Evolutionary conservation across 2,888 invertebrate genomes (phyloP).

Genomic region (Leucoma salicis): DNA sequence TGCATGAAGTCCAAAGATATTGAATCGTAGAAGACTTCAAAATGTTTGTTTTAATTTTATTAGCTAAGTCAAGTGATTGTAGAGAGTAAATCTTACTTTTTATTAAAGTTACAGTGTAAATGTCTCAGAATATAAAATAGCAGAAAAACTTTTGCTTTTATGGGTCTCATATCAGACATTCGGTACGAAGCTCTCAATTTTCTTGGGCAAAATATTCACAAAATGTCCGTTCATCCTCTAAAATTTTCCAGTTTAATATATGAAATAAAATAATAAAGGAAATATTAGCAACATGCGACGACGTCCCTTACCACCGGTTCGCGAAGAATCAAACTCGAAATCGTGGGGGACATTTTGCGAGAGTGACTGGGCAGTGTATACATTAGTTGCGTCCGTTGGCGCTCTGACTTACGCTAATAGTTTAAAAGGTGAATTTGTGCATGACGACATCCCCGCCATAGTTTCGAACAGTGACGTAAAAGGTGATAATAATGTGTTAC

Average conservation of each 20-base stretch:
- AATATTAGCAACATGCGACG: constrained; percentile 65
- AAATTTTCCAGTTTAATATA: background rate
- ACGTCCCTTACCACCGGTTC: constrained; percentile 67
- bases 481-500: constrained; percentile 83
- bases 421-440: constrained; percentile 91
- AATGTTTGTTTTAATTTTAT: constrained; percentile 32
- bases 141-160: no score
- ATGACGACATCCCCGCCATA: constrained; percentile 93
- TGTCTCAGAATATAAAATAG: no score
- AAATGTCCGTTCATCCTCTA: no score
- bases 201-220: no score
- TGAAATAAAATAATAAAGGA: constrained; percentile 8
- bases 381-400: constrained; percentile 85
- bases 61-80: constrained; percentile 26
- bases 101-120: no score
- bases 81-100: no score
- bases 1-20: constrained; percentile 52
- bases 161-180: no score
- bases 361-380: constrained; percentile 84
- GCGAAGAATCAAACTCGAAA: constrained; percentile 60
- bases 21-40: constrained; percentile 44
- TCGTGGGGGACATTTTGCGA: constrained; percentile 59
- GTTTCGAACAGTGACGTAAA: constrained; percentile 91
- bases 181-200: no score
- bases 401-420: constrained; percentile 88